Evolutionary conservation across 2,113 vertebrate genomes (phyloP), one percentile per base, ranked within the genome.

Genomic region (Oxyura jamaicensis): DNA sequence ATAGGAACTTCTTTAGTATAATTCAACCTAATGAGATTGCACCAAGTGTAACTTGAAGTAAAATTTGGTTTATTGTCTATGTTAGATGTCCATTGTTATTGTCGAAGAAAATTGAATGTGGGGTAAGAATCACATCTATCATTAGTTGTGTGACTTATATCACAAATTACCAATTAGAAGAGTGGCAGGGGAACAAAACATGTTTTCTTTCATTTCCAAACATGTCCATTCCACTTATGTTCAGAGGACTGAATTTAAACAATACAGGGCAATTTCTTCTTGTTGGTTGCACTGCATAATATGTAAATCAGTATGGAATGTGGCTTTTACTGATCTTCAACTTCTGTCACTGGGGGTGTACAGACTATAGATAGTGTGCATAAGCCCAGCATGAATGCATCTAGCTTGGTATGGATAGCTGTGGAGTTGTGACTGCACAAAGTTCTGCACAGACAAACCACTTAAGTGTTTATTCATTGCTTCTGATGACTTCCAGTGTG

Each of bases 31-130:
- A 94, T 91, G 59, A 96, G 41, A 59, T 74, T 88, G 20, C 35
- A 36, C 10, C 65, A 74, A 77, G 16, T 48, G 23, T 75, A 75
- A 69, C 60, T 83, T 83, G 44, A 86, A 59, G 75, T 26, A 59
- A 75, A 93, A 90, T 83, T 90, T 96, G 26, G 22, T 67, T 81
- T 94, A 67, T 91, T 94, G n/a, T n/a, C n/a, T n/a, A n/a, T n/a
- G n/a, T n/a, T 36, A 83, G 90, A 83, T 78, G 94, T 96, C 72
- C 72, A 42, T 44, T 60, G 72, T 83, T 95, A 65, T 60, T 81
- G 60, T 29, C 52, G 65, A 81, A 88, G 75, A 88, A 90, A 93
- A 94, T 72, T 52, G 79, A 88, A 60, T 65, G 29, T 42, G 22
- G 18, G 50, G 65, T 67, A 94, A 52, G 39, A 74, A 75, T 59